Base-by-base conservation (phyloP, 2,797 vertebrate genomes). In the Geotrypetes seraphini region DNA sequence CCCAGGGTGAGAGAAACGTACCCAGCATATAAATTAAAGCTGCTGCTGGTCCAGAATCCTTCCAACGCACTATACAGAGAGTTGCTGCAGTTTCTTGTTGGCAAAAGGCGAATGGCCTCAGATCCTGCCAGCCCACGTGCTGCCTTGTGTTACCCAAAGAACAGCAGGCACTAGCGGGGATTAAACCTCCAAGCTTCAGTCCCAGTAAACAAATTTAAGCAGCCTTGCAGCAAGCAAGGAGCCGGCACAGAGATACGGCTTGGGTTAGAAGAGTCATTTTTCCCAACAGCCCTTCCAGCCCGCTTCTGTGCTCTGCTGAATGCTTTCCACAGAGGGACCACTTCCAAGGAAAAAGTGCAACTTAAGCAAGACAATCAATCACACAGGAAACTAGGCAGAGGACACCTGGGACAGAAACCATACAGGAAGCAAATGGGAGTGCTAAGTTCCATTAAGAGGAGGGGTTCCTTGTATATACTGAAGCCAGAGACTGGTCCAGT, bases 401-500 rank as follows among this genome's bases (percentile, higher is more conserved):
- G 66, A 63, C 56, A 65, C 61, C 36, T 42, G 31, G 25, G 70
- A 34, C 60, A 62, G 52, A 69, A n/a, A 64, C 65, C 49, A 10
- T 50, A 64, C 69, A 61, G 75, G 54, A 69, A 62, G 75, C 70
- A 47, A 39, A 45, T 33, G 58, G 57, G 58, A 63, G 35, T 53
- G 60, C 45, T 39, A 38, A 38, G 60, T 31, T 46, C 60, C 48
- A 56, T 17, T 24, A 47, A 51, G 19, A 10, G 51, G 39, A 49
- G 48, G 32, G 49, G 19, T 28, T 21, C 30, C 48, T 50, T 16
- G 19, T 27, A 19, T 54, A 66, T 10, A 47, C 37, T 36, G 49
- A 37, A 51, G 47, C 60, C 78, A 72, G 66, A 76, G 84, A 83
- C 84, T 85, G 85, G 81, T 81, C 85, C 73, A 71, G 70, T 44